Base-by-base conservation (phyloP, 2,113 vertebrate species). In the Gambusia holbrooki region DNA sequence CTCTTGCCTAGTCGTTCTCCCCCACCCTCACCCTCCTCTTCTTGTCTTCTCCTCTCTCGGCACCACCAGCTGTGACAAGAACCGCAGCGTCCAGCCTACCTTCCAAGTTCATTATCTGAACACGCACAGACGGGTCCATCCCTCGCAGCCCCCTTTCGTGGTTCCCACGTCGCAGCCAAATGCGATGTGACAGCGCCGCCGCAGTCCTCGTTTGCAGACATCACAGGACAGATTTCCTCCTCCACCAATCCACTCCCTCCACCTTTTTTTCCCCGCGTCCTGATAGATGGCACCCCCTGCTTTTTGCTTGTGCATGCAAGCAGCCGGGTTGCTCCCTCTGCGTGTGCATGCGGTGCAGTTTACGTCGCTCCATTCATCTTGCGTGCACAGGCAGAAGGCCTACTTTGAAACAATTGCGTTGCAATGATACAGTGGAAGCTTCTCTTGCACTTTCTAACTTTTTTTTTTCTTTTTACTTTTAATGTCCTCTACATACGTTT, bases 211-310 rank as follows among this genome's bases (percentile, higher is more conserved):
- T 91, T 88, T 92, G 80, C 81, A 84, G 85, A 89, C 91, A 90
- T 93, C 89, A 87, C 87, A 91, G 90, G 80, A 81, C 88, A 92
- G 78, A 93, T 91, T 92, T 87, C 83, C 87, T 84, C 77, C 63
- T 84, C 83, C 80, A 77, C 79, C 73, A 72, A 77, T 71, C 73
- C 81, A 69, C 79, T 73, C 69, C 78, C 9, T 9, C 35, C 2
- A 27, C 9, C 35, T 11, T 11, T 10, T 2, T 10, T 37, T 37
- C 11, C 83, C 82, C 80, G 81, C 81, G 71, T 73, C 78, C 85
- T 91, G 91, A 92, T 90, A 82, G 82, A 92, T 90, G 87, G 87
- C 83, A 82, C 85, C 82, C 48, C 78, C 54, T 77, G 75, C 74
- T 78, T 84, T 84, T 19, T 66, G 48, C 73, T 28, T 19, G 71